Conservation (phyloP, 2,797 vertebrate species). For the Myiotriccus ornatus region DNA sequence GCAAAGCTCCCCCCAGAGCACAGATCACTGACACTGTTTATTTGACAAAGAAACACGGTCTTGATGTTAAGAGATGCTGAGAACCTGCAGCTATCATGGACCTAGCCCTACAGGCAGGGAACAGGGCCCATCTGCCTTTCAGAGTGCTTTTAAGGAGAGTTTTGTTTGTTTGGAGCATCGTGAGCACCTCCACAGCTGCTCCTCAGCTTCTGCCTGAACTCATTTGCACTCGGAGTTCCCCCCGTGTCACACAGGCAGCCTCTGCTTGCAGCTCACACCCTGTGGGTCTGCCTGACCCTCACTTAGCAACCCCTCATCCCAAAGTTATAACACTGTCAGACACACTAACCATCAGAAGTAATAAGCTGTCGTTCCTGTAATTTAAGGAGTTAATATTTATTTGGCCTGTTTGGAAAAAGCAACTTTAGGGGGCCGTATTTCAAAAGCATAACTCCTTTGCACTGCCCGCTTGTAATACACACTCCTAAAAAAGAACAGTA, state of each 20-base stretch:
- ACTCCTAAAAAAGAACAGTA: neutral
- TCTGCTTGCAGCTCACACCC: neutral
- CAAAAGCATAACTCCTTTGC: neutral
- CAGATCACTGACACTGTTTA: neutral
- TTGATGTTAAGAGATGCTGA: neutral
- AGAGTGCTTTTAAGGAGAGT: neutral
- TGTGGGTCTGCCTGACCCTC: neutral
- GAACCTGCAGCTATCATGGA: neutral
- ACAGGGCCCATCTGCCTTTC: neutral
- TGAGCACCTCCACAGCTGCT: neutral
- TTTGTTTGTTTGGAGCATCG: neutral
- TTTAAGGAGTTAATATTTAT: constrained; percentile 18
- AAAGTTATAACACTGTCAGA: constrained; percentile 13
- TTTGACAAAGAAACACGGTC: neutral
- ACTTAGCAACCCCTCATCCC: neutral
- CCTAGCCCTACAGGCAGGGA: neutral
- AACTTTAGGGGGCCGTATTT: neutral
- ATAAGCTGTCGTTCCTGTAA: constrained; percentile 21
- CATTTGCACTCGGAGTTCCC: neutral
- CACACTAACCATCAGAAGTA: neutral
- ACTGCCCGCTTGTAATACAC: neutral
- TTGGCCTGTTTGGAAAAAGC: neutral
- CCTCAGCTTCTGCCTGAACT: neutral
- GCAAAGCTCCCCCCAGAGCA: neutral
- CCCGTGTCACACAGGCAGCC: neutral